Evolutionary conservation across 2,888 invertebrate species (phyloP).

Genomic region (Hedychridium roseum): DNA sequence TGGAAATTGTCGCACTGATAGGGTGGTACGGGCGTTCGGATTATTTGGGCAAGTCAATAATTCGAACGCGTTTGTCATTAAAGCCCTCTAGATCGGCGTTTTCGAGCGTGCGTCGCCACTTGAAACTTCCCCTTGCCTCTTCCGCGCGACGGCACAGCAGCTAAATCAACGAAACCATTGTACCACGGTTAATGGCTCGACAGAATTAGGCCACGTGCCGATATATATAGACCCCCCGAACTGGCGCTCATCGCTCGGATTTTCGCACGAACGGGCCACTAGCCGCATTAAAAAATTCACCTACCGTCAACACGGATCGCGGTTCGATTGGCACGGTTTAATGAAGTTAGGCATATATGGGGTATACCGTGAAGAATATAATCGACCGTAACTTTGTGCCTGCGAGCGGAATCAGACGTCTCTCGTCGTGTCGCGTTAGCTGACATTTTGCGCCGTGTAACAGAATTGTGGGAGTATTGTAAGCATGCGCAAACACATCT

Average conservation of each 20-base stretch:
- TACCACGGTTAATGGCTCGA: conserved; percentile 21
- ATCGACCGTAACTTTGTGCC: too few relatives aligned
- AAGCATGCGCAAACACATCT: too few relatives aligned
- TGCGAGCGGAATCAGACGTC: too few relatives aligned
- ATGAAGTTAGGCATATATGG: background rate
- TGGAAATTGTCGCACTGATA: conserved; percentile 3
- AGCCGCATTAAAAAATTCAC: too few relatives aligned
- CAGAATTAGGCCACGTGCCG: conserved; percentile 26
- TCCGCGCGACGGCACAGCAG: conserved; percentile 8
- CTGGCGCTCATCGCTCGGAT: too few relatives aligned
- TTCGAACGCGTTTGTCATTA: conserved; percentile 11
- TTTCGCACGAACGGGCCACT: too few relatives aligned
- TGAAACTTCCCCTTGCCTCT: conserved; percentile 2
- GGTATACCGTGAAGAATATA: too few relatives aligned
- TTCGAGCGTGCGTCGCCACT: conserved; percentile 12
- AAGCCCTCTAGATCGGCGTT: conserved; percentile 12
- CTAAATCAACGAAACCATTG: conserved; percentile 27
- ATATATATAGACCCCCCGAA: too few relatives aligned
- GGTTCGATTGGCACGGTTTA: background rate
- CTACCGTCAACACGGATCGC: too few relatives aligned
- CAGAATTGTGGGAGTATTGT: too few relatives aligned
- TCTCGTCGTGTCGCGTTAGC: too few relatives aligned
- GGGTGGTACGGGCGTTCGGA: conserved; percentile 11
- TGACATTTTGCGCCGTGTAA: too few relatives aligned
- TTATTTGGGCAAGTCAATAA: conserved; percentile 28